Percentiles rank a stretch among this genome's conserved stretches.
Conservation (phyloP, 2,888 invertebrate genomes). For the Acanthoscelides obtectus region DNA sequence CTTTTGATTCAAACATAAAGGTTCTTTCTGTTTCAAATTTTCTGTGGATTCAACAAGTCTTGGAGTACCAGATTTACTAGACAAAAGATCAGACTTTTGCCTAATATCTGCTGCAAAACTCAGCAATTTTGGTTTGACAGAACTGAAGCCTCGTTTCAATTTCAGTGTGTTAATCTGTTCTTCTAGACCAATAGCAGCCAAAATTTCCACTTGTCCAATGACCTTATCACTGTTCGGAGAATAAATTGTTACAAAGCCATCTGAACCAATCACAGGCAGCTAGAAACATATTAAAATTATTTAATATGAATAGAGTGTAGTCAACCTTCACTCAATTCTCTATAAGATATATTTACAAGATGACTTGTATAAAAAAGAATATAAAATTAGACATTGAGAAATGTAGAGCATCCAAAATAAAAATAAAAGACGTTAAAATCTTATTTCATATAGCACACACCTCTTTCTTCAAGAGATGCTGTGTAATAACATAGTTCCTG, state of each 20-base stretch:
- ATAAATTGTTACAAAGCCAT: conserved; percentile 55
- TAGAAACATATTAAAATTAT: no score
- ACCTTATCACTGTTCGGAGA: conserved; percentile 46
- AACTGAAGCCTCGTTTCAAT: conserved; percentile 39
- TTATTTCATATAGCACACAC: conserved; percentile 36
- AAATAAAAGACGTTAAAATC: conserved; percentile 6
- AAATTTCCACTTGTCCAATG: conserved; percentile 53
- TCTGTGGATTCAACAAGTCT: not conserved
- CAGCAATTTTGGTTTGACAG: conserved; percentile 23
- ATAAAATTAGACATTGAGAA: no score
- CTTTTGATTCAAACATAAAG: not conserved
- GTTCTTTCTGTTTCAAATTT: not conserved
- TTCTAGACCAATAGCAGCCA: conserved; percentile 58
- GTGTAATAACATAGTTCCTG: conserved; percentile 52
- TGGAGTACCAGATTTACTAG: not conserved
- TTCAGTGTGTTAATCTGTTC: conserved; percentile 55
- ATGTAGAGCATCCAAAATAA: no score
- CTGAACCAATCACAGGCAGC: conserved; percentile 58
- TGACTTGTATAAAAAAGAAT: conserved; percentile 2
- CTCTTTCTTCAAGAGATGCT: conserved; percentile 53
- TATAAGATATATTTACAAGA: not conserved
- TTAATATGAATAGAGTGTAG: not conserved
- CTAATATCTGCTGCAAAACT: not conserved
- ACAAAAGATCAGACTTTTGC: not conserved
- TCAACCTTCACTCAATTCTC: not conserved